Percentiles rank a stretch among this genome's conserved stretches.
Conservation (phyloP, 2,797 vertebrate species). For the Chaenodraco wilsoni region DNA sequence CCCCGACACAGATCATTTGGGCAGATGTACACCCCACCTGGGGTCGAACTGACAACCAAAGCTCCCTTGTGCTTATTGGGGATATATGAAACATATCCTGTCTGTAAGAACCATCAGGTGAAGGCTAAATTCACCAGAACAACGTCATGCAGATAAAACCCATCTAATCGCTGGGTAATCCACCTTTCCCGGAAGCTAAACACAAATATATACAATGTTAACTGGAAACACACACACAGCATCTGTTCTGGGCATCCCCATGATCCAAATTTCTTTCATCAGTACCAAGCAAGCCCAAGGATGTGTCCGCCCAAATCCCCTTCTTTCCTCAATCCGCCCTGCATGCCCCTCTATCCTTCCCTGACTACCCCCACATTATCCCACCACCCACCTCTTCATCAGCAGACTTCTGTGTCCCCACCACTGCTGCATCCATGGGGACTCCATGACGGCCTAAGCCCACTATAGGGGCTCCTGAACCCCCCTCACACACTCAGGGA, state of each 20-base stretch:
- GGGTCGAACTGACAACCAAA: constrained; percentile 49
- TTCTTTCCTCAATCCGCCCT: constrained; percentile 26
- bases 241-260: constrained; percentile 41
- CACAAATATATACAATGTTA: constrained; percentile 32
- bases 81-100: constrained; percentile 62
- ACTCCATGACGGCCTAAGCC: constrained; percentile 43
- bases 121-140: constrained; percentile 32
- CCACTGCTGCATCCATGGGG: constrained; percentile 39
- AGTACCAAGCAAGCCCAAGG: constrained; percentile 49
- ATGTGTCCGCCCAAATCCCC: constrained; percentile 47
- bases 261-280: constrained; percentile 64
- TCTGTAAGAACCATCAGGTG: constrained; percentile 52
- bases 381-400: constrained; percentile 45
- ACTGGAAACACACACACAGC: constrained; percentile 35
- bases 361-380: constrained; percentile 41
- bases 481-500: constrained; percentile 35
- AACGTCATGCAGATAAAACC: constrained; percentile 31
- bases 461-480: constrained; percentile 48
- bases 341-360: constrained; percentile 18
- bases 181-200: constrained; percentile 29
- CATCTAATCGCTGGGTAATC: constrained; percentile 31
- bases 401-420: constrained; percentile 50
- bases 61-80: constrained; percentile 53
- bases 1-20: constrained; percentile 59
- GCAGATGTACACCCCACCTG: constrained; percentile 72